Evolutionary conservation across 2,888 invertebrate species (phyloP).

Genomic region (Folsomia candida): DNA sequence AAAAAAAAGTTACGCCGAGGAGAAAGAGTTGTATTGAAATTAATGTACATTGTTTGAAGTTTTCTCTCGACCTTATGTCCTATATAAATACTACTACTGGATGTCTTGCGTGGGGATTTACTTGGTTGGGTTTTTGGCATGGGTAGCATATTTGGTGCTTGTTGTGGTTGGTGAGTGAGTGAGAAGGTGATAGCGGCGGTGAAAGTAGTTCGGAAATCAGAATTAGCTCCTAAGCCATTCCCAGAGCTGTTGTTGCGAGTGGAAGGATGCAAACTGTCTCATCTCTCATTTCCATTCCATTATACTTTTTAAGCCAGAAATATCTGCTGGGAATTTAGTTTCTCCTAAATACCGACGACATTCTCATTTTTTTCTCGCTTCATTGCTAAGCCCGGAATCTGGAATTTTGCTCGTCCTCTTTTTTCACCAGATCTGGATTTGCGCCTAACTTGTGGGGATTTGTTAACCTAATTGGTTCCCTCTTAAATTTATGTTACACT

Average conservation of each 20-base stretch:
- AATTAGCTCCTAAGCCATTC: background rate
- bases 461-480: background rate
- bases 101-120: background rate
- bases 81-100: background rate
- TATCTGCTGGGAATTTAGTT: background rate
- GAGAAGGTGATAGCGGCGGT: background rate
- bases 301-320: background rate
- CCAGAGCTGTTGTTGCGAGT: background rate
- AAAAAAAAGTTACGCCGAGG: background rate
- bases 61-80: background rate
- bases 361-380: constrained; percentile 3
- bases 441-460: background rate
- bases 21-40: constrained; percentile 14
- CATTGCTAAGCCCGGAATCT: background rate
- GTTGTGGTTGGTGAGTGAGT: background rate
- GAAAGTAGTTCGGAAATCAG: background rate
- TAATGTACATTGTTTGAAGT: constrained; percentile 16
- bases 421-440: constrained; percentile 5
- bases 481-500: no score
- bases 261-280: background rate
- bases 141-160: background rate
- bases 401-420: background rate
- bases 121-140: background rate
- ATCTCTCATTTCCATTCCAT: background rate
- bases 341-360: background rate